Evolutionary conservation across 2,113 vertebrate genomes (phyloP), one percentile per base, ranked within the genome.

Genomic region (Hydrolagus affinis): DNA sequence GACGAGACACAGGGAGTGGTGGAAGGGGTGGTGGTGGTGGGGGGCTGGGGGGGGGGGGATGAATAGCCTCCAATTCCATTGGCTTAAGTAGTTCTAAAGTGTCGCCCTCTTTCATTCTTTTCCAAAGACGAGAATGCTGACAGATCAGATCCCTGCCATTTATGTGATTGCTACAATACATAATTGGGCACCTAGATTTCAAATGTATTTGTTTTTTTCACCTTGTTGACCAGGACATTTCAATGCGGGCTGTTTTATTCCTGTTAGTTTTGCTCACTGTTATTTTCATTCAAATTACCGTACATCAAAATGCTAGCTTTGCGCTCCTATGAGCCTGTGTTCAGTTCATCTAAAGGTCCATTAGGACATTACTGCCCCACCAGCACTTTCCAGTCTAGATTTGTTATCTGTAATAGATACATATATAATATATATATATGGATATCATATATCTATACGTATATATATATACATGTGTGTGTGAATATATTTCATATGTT

Each of bases 81-180:
- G 60, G 78, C 32, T 83, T 83, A 32, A 83, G 78, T 68, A 68
- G 78, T 83, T 83, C 30, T 68, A 83, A 32, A 68, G 66, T 66
- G 66, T 83, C 25, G 66, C 60, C 78, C 17, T 56, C 73, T 44
- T 21, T 12, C 78, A 25, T 25, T 17, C 59, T 57, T n/a, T 14
- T 66, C 62, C 32, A 28, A 83, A 83, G 28, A 83, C 66, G 78
- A 66, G 30, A 83, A 83, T 66, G 78, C 78, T 68, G 62, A 83
- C 8, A 83, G 60, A 66, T 30, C 28, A 0, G 28, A 83, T 19
- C 60, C 8, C 78, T 83, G 25, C 28, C 78, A 66, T 66, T 83
- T 83, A 17, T 30, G 62, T 83, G 78, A 66, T 83, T 66, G 60
- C 60, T 83, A 66, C 62, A 83, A 83, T 66, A 30, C 60, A 83